phyloP scores from a whole-genome alignment of 2,888 invertebrate genomes.

The Cataglyphis albicans region DNA sequence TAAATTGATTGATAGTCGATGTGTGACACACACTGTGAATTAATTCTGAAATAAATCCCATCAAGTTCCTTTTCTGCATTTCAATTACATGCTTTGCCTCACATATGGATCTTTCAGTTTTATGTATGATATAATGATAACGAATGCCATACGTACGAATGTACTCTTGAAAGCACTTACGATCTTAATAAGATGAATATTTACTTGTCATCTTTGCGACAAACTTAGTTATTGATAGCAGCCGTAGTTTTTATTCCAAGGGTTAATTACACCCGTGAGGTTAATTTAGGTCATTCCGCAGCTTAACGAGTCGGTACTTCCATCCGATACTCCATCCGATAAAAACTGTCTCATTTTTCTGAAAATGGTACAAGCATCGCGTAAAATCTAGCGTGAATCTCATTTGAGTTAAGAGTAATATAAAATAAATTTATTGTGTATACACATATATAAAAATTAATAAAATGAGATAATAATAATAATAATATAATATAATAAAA shows the following conservation, averaged over 20 bases:
- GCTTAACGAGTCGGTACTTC: conserved; percentile 42
- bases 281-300: conserved; percentile 46
- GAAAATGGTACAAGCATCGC: not conserved
- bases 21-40: not conserved
- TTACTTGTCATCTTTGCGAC: conserved; percentile 21
- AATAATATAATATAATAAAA: too few species aligned
- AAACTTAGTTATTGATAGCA: conserved; percentile 35
- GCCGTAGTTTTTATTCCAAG: not conserved
- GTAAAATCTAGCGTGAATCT: not conserved
- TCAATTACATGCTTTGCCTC: not conserved
- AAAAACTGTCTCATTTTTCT: conserved; percentile 21
- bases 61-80: too few species aligned
- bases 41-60: not conserved
- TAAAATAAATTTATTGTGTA: not conserved
- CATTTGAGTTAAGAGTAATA: not conserved
- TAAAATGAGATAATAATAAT: too few species aligned
- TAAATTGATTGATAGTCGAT: not conserved
- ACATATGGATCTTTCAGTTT: not conserved
- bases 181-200: conserved; percentile 11
- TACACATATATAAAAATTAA: not conserved
- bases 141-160: not conserved
- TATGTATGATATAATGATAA: not conserved
- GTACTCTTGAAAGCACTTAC: not conserved
- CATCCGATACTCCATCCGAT: conserved; percentile 25
- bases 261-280: conserved; percentile 44